Percentiles rank a stretch among this genome's conserved stretches.
Conservation (phyloP, 2,888 invertebrate genomes). For the Spodoptera picta region DNA sequence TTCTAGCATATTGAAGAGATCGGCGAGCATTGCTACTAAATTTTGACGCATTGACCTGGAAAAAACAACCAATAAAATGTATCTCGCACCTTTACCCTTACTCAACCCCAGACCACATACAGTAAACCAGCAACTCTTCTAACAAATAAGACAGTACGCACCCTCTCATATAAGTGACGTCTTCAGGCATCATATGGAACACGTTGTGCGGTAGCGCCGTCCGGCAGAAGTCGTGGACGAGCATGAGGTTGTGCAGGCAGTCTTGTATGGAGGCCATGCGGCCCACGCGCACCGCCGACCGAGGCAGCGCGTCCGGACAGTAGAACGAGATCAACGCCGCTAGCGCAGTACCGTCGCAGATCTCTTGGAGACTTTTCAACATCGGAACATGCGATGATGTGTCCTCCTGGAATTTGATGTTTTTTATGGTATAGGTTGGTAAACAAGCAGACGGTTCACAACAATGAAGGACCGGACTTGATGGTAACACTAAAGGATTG, state of each 20-base stretch:
- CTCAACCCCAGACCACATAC: neutral
- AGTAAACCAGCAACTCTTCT: neutral
- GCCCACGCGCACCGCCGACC: conserved; percentile 87
- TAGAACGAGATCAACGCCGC: conserved; percentile 97
- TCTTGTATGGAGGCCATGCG: conserved; percentile 94
- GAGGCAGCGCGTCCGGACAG: conserved; percentile 89
- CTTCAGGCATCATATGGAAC: conserved; percentile 98
- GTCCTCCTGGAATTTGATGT: conserved; percentile 84
- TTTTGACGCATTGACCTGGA: conserved; percentile 96
- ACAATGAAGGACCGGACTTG: too few relatives aligned
- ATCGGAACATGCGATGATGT: conserved; percentile 90
- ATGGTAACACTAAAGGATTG: too few relatives aligned
- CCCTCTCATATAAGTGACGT: conserved; percentile 97
- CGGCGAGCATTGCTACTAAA: conserved; percentile 96
- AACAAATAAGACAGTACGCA: conserved; percentile 70
- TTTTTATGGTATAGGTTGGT: too few relatives aligned
- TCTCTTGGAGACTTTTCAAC: conserved; percentile 94
- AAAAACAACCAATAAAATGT: conserved; percentile 25
- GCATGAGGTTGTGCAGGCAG: conserved; percentile 96
- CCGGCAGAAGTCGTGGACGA: conserved; percentile 96
- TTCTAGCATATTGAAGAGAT: conserved; percentile 97
- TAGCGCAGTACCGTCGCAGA: conserved; percentile 96
- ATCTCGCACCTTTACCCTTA: neutral
- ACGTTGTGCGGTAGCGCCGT: conserved; percentile 95
- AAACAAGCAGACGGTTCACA: too few relatives aligned